Percentiles rank a stretch among this genome's conserved stretches.
Conservation (phyloP, 2,113 vertebrate species). For the Stigmatopora argus region DNA sequence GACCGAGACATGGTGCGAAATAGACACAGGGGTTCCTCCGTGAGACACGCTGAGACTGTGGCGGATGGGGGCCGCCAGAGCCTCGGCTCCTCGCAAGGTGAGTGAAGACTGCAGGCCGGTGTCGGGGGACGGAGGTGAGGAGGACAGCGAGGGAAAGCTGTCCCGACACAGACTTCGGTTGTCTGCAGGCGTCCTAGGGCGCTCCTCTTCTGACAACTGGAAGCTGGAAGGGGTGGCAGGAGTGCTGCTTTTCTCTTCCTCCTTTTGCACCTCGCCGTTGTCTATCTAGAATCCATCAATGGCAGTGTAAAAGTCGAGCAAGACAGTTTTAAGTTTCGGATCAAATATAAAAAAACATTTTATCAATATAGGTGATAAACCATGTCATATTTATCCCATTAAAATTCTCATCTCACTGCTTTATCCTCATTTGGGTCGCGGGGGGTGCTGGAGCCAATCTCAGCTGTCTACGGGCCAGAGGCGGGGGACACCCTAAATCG, state of each 20-base stretch:
- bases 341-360: no score
- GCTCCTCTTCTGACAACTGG: constrained; percentile 63
- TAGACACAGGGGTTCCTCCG: constrained; percentile 55
- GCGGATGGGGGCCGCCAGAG: constrained; percentile 50
- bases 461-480: no score
- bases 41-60: constrained; percentile 69
- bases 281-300: constrained; percentile 46
- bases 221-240: constrained; percentile 53
- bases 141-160: constrained; percentile 44
- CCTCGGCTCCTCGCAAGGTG: constrained; percentile 60
- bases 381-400: no score
- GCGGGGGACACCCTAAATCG: no score
- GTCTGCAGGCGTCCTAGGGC: constrained; percentile 51
- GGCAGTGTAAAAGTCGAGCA: neutral
- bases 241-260: constrained; percentile 53
- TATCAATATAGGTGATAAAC: no score
- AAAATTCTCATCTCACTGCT: no score
- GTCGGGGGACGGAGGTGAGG: constrained; percentile 41
- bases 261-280: constrained; percentile 58
- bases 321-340: no score
- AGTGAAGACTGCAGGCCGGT: constrained; percentile 63
- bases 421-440: no score
- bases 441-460: no score
- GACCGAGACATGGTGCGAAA: constrained; percentile 68
- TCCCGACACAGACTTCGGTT: constrained; percentile 55